A percentile compares a stretch with the other conserved stretches of the same genome.
These are phyloP conservation scores for Sepiola atlantica DNA, from an alignment of 2,888 invertebrate genomes.

Conservation along the genomic window DNA sequence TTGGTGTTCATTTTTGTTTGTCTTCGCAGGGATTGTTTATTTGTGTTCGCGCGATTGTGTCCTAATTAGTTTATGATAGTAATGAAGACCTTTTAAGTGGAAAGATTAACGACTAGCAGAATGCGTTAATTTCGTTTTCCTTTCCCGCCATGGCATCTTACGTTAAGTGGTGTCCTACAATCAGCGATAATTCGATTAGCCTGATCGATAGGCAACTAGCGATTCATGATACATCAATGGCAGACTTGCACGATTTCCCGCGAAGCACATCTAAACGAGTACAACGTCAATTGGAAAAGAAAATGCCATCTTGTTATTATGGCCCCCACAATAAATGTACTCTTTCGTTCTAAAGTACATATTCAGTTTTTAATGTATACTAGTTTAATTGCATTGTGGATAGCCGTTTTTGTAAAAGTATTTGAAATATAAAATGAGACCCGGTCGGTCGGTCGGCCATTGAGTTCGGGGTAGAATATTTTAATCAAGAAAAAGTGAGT, in stretches of 20 bases:
- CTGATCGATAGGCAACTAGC: background rate
- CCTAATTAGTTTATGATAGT: constrained; percentile 20
- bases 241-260: background rate
- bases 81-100: constrained; percentile 23
- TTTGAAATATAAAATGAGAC: too few species aligned
- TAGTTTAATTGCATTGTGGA: too few species aligned
- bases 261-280: background rate
- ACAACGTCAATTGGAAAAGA: background rate
- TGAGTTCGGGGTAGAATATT: too few species aligned
- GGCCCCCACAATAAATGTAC: background rate
- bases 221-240: constrained; percentile 12
- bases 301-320: background rate
- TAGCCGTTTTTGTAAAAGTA: too few species aligned
- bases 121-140: constrained; percentile 2
- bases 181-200: background rate
- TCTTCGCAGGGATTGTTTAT: background rate
- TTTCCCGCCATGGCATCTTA: background rate
- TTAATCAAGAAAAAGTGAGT: too few species aligned
- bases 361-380: too few species aligned
- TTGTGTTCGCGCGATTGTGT: background rate
- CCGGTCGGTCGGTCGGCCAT: too few species aligned
- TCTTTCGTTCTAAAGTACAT: too few species aligned
- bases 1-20: background rate
- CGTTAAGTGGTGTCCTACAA: constrained; percentile 32
- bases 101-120: background rate